A percentile compares a stretch with the other conserved stretches of the same genome.
Conservation (phyloP, 2,888 invertebrate genomes). For the Halocaridina rubra region DNA sequence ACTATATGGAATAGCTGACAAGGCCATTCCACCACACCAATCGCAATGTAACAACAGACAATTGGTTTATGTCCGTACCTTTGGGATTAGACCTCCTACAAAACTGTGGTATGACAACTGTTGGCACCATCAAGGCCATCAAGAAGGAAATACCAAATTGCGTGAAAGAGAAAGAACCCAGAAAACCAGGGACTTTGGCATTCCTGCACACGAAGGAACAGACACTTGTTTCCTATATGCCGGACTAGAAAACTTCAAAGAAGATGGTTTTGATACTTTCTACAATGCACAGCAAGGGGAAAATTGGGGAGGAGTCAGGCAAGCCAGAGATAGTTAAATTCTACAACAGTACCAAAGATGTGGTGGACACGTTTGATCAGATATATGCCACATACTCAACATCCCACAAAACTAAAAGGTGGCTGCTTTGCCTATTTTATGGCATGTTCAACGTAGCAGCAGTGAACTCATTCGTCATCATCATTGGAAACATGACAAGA, state of each 20-base stretch:
- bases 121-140: background rate
- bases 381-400: slow-evolving; percentile 1
- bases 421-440: slow-evolving; percentile 7
- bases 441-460: background rate
- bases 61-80: slow-evolving; percentile 19
- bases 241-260: background rate
- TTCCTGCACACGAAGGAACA: background rate
- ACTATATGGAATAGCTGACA: background rate
- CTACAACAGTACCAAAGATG: slow-evolving; percentile 28
- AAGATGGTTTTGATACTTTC: background rate
- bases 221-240: background rate
- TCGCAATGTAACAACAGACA: slow-evolving; percentile 9
- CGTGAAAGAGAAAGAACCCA: background rate
- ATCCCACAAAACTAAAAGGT: background rate
- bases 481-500: background rate
- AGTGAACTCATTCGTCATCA: slow-evolving; percentile 1
- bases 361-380: slow-evolving; percentile 20
- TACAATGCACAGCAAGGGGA: background rate
- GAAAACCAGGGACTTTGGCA: background rate
- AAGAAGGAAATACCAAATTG: background rate
- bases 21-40: background rate
- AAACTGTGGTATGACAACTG: slow-evolving; percentile 21
- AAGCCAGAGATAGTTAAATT: slow-evolving; percentile 2
- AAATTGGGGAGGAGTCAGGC: background rate
- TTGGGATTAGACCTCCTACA: background rate